Conservation (phyloP, 1,140 invertebrate genomes). For the Paracyclopina nana region DNA sequence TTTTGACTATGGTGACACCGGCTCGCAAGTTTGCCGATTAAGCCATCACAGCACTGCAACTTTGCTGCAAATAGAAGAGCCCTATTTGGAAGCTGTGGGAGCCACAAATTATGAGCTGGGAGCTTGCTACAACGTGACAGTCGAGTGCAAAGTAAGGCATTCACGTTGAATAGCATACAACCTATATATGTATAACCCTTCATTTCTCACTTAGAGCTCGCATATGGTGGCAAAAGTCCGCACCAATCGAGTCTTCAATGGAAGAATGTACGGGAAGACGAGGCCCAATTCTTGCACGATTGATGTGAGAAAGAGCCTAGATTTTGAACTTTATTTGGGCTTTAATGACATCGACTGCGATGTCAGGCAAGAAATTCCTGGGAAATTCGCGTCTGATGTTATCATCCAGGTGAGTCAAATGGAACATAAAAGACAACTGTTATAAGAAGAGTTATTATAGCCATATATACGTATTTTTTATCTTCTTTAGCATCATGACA, state of each 20-base stretch:
- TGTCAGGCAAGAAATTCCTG: constrained; percentile 26
- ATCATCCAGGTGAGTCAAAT: constrained; percentile 23
- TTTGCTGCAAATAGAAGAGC: constrained; percentile 30
- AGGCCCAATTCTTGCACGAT: constrained; percentile 31
- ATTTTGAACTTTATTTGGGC: constrained; percentile 27
- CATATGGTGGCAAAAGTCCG: constrained; percentile 31
- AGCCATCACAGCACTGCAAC: constrained; percentile 31
- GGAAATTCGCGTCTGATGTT: constrained; percentile 27
- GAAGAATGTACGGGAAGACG: constrained; percentile 32
- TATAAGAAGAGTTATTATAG: no score
- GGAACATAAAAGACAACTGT: no score
- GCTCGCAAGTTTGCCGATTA: constrained; percentile 29
- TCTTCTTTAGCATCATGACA: constrained; percentile 30
- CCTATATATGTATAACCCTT: no score
- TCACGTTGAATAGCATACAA: no score
- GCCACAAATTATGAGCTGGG: constrained; percentile 60
- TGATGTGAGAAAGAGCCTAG: constrained; percentile 27
- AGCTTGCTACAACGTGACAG: constrained; percentile 81
- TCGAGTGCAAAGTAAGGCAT: constrained; percentile 45
- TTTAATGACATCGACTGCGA: constrained; percentile 29
- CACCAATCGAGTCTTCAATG: constrained; percentile 33
- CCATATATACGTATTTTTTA: background rate
- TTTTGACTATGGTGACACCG: constrained; percentile 31
- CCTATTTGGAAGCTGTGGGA: constrained; percentile 29
- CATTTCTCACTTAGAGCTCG: no score